Evolutionary conservation across 2,797 vertebrate species (phyloP).

Genomic region (Karalla daura): DNA sequence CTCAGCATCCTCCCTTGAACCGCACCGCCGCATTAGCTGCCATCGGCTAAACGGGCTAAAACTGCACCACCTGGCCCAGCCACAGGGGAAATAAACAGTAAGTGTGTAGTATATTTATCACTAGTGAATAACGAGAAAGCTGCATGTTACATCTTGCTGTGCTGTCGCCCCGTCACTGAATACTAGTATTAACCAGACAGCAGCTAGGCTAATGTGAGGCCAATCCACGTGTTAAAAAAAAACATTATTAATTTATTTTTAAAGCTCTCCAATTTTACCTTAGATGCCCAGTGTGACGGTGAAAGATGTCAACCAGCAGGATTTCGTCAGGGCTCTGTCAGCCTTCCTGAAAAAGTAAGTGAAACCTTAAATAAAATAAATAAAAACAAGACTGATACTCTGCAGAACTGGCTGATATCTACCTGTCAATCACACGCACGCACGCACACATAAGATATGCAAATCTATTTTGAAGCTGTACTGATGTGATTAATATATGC

Average conservation of each 20-base stretch:
- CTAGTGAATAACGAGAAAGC: not conserved
- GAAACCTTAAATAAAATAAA: not conserved
- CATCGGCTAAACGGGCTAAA: constrained; percentile 30
- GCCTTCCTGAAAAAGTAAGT: constrained; percentile 91
- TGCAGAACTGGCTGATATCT: constrained; percentile 13
- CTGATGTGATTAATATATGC: not conserved
- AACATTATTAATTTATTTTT: not conserved
- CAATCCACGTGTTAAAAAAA: constrained; percentile 40
- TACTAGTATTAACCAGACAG: not conserved
- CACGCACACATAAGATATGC: too few species aligned
- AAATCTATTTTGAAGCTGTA: not conserved
- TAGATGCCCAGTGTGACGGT: constrained; percentile 90
- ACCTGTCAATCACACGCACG: constrained; percentile 51
- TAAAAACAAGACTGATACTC: too few species aligned
- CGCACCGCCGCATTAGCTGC: constrained; percentile 36
- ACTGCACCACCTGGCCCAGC: not conserved
- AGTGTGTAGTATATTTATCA: not conserved
- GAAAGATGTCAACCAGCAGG: constrained; percentile 94
- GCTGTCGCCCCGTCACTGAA: not conserved
- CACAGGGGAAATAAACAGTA: constrained; percentile 22
- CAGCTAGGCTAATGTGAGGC: constrained; percentile 9
- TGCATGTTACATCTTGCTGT: not conserved
- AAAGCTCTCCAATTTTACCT: constrained; percentile 17
- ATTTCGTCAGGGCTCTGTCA: constrained; percentile 90
- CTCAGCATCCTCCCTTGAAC: constrained; percentile 51